Conservation (phyloP, 2,113 vertebrate genomes). For the Pelobates fuscus region DNA sequence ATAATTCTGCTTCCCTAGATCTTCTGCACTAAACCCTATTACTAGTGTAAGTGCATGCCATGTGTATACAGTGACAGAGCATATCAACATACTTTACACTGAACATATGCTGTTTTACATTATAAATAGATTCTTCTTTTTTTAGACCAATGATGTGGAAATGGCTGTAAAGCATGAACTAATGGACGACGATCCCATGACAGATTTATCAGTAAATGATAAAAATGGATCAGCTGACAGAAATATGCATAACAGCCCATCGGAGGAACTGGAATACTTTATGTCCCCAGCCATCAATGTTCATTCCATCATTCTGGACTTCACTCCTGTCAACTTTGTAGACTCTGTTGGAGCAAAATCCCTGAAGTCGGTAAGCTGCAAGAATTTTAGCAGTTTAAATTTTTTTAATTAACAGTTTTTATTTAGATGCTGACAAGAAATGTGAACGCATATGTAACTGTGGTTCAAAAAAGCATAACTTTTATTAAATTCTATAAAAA, state of each 20-base stretch:
- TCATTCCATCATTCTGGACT: slow-evolving; percentile 88
- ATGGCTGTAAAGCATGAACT: slow-evolving; percentile 74
- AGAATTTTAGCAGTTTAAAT: background rate
- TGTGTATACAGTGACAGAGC: no score
- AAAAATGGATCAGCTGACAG: slow-evolving; percentile 58
- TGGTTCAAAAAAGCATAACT: no score
- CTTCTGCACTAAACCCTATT: no score
- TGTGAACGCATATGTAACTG: no score
- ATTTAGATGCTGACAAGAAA: background rate
- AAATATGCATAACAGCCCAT: slow-evolving; percentile 52
- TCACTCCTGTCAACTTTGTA: slow-evolving; percentile 83
- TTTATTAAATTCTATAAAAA: no score
- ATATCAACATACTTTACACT: no score
- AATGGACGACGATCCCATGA: slow-evolving; percentile 57
- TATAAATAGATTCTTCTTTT: no score
- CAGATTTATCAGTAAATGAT: slow-evolving; percentile 65
- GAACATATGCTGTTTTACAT: no score
- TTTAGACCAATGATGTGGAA: slow-evolving; percentile 66
- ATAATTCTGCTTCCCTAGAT: no score
- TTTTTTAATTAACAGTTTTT: background rate
- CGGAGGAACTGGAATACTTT: slow-evolving; percentile 72
- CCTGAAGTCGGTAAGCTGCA: slow-evolving; percentile 86
- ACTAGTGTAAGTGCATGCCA: no score
- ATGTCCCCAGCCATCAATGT: slow-evolving; percentile 65
- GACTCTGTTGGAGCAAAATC: slow-evolving; percentile 94